These are phyloP conservation scores for Hoplostethus atlanticus DNA, from an alignment of 2,797 vertebrate species.

Conservation along the genomic window DNA sequence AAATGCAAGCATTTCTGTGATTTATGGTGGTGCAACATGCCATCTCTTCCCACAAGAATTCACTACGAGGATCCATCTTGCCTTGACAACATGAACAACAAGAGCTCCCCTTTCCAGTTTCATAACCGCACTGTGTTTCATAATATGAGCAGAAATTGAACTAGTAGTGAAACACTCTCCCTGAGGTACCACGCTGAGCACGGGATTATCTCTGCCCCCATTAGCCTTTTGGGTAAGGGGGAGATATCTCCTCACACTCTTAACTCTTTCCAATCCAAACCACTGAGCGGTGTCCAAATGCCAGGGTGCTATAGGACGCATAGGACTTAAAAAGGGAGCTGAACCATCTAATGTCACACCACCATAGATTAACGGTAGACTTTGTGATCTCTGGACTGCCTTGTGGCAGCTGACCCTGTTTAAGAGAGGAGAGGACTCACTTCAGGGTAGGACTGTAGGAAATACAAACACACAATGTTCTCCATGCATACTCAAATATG, in stretches of 20 bases:
- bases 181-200: conserved; percentile 61
- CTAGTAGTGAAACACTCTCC: conserved; percentile 61
- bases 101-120: conserved; percentile 55
- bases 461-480: conserved; percentile 3
- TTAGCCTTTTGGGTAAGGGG: conserved; percentile 66
- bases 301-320: conserved; percentile 20
- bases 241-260: conserved; percentile 51
- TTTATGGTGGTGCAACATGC: conserved; percentile 28
- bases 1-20: conserved; percentile 23
- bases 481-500: neutral
- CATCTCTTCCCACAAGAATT: conserved; percentile 32
- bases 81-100: conserved; percentile 44
- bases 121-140: conserved; percentile 69
- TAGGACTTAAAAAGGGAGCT: conserved; percentile 19
- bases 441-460: neutral
- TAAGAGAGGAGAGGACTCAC: conserved; percentile 6
- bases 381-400: conserved; percentile 19
- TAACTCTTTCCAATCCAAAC: conserved; percentile 50
- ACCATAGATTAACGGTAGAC: conserved; percentile 36
- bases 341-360: conserved; percentile 23
- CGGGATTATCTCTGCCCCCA: conserved; percentile 72
- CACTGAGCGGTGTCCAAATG: conserved; percentile 4
- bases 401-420: conserved; percentile 20
- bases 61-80: conserved; percentile 30
- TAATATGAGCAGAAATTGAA: conserved; percentile 67